Evolutionary conservation across 2,113 vertebrate species (phyloP).

Genomic region (Trogon surrucura): DNA sequence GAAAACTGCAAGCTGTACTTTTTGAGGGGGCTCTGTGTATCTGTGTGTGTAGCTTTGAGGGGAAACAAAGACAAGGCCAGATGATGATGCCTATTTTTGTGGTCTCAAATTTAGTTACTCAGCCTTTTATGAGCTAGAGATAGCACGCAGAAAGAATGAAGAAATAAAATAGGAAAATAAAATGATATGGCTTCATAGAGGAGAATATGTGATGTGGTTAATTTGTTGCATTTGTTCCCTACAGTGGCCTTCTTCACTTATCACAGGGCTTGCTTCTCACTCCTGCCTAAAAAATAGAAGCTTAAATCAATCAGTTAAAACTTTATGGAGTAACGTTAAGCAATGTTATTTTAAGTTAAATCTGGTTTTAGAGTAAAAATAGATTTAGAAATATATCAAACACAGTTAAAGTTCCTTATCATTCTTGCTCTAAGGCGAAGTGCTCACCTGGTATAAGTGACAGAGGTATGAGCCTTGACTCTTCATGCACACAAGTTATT

Average conservation of each 20-base stretch:
- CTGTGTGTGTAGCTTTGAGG: not conserved
- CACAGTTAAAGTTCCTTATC: not conserved
- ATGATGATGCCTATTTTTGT: not conserved
- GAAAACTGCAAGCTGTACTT: not conserved
- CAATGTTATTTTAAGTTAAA: not conserved
- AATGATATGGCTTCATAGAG: not conserved
- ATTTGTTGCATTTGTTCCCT: not conserved
- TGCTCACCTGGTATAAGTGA: not conserved
- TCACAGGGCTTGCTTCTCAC: not conserved
- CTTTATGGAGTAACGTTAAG: not conserved
- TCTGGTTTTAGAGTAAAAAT: not conserved
- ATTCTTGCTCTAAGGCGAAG: not conserved
- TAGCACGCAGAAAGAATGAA: not conserved
- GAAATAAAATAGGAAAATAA: not conserved
- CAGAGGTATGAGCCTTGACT: not conserved
- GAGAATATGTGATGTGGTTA: not conserved
- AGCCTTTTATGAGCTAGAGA: not conserved
- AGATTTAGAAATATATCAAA: not conserved
- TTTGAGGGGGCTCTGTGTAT: not conserved
- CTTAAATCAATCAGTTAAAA: not conserved
- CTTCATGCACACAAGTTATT: not conserved
- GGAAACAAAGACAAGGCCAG: not conserved
- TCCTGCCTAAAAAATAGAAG: not conserved
- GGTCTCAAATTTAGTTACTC: not conserved
- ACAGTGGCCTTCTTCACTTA: not conserved